Evolutionary conservation across 2,888 invertebrate species (phyloP).

Genomic region (Phalera bucephala): DNA sequence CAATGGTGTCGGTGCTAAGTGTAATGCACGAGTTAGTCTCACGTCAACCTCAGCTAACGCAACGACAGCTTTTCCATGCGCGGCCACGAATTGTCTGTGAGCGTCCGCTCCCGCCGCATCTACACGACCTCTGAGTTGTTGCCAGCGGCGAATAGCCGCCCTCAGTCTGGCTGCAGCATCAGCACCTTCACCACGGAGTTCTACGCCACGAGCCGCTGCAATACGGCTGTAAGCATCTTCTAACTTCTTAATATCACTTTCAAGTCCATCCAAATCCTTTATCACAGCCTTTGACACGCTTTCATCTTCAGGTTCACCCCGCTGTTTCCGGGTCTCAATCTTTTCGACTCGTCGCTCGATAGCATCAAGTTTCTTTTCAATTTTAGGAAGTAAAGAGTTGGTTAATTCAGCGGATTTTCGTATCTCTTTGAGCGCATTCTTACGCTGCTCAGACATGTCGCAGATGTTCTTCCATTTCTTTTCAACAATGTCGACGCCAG

Average conservation of each 20-base stretch:
- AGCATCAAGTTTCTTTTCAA: constrained; percentile 84
- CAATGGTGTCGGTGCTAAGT: constrained; percentile 76
- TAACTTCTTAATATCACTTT: constrained; percentile 84
- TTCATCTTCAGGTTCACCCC: constrained; percentile 71
- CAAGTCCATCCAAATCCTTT: constrained; percentile 83
- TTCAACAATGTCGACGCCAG: constrained; percentile 87
- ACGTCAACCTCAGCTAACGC: constrained; percentile 88
- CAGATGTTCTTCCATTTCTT: constrained; percentile 92
- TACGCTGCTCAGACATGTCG: constrained; percentile 86
- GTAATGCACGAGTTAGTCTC: constrained; percentile 86
- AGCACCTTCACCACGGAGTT: constrained; percentile 85
- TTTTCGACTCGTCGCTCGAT: constrained; percentile 84
- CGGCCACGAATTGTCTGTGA: constrained; percentile 87
- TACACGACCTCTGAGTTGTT: constrained; percentile 83
- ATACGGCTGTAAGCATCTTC: constrained; percentile 88
- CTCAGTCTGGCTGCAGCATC: constrained; percentile 86
- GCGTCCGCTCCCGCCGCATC: constrained; percentile 83
- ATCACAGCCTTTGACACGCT: constrained; percentile 84
- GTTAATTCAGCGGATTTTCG: constrained; percentile 86
- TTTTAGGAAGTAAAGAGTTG: constrained; percentile 84
- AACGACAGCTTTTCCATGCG: constrained; percentile 88
- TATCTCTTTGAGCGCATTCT: constrained; percentile 62
- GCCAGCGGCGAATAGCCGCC: constrained; percentile 85
- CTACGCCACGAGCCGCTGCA: constrained; percentile 86
- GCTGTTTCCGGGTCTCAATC: constrained; percentile 67